These are phyloP conservation scores for Sceloporus tristichus DNA, from an alignment of 2,113 vertebrate genomes.

Conservation along the genomic window DNA sequence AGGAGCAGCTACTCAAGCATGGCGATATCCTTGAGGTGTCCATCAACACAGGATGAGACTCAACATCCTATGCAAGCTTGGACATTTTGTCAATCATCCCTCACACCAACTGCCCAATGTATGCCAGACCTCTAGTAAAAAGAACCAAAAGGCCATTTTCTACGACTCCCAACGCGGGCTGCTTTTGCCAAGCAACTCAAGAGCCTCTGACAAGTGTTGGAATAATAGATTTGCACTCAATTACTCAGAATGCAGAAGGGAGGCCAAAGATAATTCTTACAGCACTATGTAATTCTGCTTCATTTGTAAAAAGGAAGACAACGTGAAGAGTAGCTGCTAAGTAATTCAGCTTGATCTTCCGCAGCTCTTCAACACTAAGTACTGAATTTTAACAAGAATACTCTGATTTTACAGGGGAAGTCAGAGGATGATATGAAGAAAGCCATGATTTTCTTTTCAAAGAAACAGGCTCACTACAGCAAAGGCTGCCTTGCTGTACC, in stretches of 20 bases:
- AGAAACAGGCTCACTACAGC: background rate
- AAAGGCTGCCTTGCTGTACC: background rate
- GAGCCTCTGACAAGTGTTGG: background rate
- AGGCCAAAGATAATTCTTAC: background rate
- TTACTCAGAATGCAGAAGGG: background rate
- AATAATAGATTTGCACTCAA: slow-evolving; percentile 16
- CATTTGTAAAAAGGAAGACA: background rate
- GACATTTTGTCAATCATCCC: background rate
- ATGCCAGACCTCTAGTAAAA: no score
- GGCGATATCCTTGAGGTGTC: background rate
- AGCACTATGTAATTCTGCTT: background rate
- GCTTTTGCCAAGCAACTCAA: background rate
- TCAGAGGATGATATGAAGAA: slow-evolving; percentile 1
- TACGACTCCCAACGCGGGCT: background rate
- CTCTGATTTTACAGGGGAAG: background rate
- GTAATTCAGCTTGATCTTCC: slow-evolving; percentile 5
- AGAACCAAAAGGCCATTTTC: background rate
- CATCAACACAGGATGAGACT: background rate
- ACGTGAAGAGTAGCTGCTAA: background rate
- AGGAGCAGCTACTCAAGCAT: no score
- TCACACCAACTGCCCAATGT: background rate
- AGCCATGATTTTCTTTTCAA: background rate
- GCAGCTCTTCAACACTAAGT: background rate
- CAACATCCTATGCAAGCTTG: no score
- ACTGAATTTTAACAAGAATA: slow-evolving; percentile 13